Evolutionary conservation across 2,888 invertebrate genomes (phyloP), one percentile per base, ranked within the genome.

Genomic region (Eucera pruinosa): DNA sequence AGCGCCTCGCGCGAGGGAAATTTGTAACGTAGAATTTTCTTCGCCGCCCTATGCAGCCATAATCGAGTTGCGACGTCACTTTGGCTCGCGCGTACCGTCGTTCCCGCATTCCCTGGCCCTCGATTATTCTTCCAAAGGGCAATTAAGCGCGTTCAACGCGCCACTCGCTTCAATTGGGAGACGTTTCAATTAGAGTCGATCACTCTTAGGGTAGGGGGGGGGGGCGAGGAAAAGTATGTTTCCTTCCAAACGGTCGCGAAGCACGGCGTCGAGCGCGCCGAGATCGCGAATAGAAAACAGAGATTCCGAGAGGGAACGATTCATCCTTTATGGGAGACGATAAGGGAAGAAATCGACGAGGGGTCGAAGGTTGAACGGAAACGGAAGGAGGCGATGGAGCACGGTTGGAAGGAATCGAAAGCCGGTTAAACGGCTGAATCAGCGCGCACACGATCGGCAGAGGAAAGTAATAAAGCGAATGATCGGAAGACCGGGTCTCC

Each of bases 331-430:
- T 45, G 15, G 45, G 36, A 18, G 50, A 15, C n/a, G 54, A 41
- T 27, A 66, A 57, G 48, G 52, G 11, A 9, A 43, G 66, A 65
- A n/a, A 33, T 41, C 58, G 39, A 43, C 45, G 71, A 52, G 50
- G 50, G 69, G 15, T 30, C 48, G 33, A n/a, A n/a, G n/a, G 47
- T n/a, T n/a, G 6, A 60, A 9, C 54, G 41, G 52, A 47, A 65
- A 20, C 54, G 54, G 15, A 15, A 27, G 36, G 6, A 9, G 30
- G 18, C 27, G 36, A 43, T 3, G 41, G n/a, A n/a, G 23, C 30
- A 23, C 41, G 27, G 36, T 43, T 15, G 4, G 13, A 47, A n/a
- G 15, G 23, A 45, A 11, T 1, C 13, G 13, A 9, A 15, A 18
- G 36, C 2, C 20, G 27, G 20, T 2, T 7, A 33, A 18, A 25